These are phyloP conservation scores for Lasioglossum vierecki DNA, from an alignment of 2,888 invertebrate species.

Conservation along the genomic window DNA sequence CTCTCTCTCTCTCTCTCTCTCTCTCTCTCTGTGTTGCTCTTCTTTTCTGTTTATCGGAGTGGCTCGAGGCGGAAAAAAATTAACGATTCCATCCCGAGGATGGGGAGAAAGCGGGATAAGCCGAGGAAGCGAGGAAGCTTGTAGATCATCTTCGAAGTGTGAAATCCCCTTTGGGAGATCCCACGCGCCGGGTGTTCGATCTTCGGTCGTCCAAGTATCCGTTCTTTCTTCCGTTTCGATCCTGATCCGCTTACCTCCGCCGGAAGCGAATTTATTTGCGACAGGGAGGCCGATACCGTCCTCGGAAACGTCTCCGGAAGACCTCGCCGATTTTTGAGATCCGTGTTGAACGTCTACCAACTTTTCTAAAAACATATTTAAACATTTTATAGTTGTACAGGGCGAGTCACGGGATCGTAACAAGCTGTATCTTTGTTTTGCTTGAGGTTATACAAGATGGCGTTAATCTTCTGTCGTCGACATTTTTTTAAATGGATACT, in stretches of 20 bases:
- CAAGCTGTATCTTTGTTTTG: too few species aligned
- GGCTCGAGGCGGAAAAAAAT: neutral
- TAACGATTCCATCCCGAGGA: conserved; percentile 27
- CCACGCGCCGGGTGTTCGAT: conserved; percentile 9
- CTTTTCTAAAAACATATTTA: neutral
- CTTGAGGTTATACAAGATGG: too few species aligned
- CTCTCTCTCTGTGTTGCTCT: neutral
- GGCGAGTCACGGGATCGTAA: too few species aligned
- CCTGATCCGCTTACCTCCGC: conserved; percentile 15
- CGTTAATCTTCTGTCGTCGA: too few species aligned
- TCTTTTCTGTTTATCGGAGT: neutral
- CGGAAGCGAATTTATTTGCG: conserved; percentile 14
- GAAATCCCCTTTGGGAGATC: conserved; percentile 24
- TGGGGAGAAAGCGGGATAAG: conserved; percentile 11
- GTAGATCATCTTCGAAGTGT: conserved; percentile 43
- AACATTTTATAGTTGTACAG: too few species aligned
- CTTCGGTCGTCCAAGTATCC: conserved; percentile 6
- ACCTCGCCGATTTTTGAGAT: neutral
- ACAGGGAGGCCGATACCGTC: neutral
- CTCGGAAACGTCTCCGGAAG: neutral
- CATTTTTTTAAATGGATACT: too few species aligned
- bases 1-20: neutral
- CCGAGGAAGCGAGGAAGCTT: conserved; percentile 9
- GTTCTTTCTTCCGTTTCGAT: conserved; percentile 20
- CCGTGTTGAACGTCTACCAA: neutral